Percentiles rank a stretch among this genome's conserved stretches.
These are phyloP conservation scores for Erpornis zantholeuca DNA, from an alignment of 2,113 vertebrate genomes.

Conservation along the genomic window DNA sequence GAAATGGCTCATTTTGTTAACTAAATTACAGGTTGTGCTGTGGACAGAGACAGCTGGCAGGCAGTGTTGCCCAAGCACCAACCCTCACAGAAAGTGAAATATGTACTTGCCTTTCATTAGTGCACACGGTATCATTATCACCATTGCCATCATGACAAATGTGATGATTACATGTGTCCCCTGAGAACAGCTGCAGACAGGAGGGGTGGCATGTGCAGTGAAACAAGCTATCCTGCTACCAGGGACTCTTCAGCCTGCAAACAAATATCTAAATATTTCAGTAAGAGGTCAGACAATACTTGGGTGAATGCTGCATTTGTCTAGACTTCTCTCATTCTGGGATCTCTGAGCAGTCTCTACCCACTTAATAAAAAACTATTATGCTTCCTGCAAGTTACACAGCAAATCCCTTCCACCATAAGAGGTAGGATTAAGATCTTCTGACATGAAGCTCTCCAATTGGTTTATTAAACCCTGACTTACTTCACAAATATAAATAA, in stretches of 20 bases:
- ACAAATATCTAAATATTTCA: background rate
- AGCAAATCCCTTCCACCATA: background rate
- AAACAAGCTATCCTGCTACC: background rate
- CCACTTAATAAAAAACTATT: background rate
- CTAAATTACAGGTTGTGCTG: conserved; percentile 68
- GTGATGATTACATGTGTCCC: conserved; percentile 43
- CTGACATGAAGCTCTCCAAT: background rate
- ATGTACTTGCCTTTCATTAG: conserved; percentile 56
- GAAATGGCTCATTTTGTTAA: conserved; percentile 73
- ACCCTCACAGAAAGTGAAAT: conserved; percentile 31
- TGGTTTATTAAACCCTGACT: background rate
- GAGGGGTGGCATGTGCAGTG: background rate
- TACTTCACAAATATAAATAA: background rate
- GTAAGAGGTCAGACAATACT: background rate
- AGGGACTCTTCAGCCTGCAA: background rate
- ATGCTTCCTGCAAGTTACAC: background rate
- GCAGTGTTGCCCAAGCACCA: background rate
- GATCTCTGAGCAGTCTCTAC: background rate
- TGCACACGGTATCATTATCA: conserved; percentile 17
- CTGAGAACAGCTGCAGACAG: conserved; percentile 36
- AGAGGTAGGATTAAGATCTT: background rate
- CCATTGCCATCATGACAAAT: conserved; percentile 40
- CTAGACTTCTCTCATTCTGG: background rate
- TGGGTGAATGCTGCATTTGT: background rate
- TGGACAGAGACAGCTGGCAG: conserved; percentile 62